Evolutionary conservation across 2,888 invertebrate genomes (phyloP), one percentile per base, ranked within the genome.

Genomic region (Lypha dubia): DNA sequence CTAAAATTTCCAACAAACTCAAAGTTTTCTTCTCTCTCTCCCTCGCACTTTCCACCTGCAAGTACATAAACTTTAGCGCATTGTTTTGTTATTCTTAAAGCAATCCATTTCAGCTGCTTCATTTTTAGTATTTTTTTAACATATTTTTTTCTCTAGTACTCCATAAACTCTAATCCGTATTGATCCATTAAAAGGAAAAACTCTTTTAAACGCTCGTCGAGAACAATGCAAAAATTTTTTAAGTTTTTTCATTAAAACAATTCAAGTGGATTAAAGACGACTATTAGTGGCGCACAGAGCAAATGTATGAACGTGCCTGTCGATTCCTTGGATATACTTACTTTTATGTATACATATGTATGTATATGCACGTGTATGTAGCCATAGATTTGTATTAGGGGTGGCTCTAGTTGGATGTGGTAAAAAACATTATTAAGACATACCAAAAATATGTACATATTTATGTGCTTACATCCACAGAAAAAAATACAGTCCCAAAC

Each of bases 161-260:
- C 62, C 41, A 83, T 70, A 79, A 79, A 83, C 63, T 75, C 63
- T 83, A 83, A 83, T 83, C 83, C 65, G 41, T 65, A 79, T 83
- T 79, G 83, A 83, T 74, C 74, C 60, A 79, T 79, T 79, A 75
- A 75, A 75, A 56, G 56, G 53, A 79, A 62, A 74, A 79, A 74
- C 74, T 70, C 79, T 63, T 77, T 80, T 74, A 56, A 83, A 79
- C 79, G 73, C 77, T 79, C 73, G 49, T 68, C 68, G 44, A 51
- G 58, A 79, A 79, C 74, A 79, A 70, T 79, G 65, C 53, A 63
- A 84, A 71, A 75, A 79, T 79, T 70, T 75, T 58, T 44, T 70
- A 79, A 74, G 70, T 84, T 79, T 84, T 76, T 84, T 84, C 79
- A 84, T 84, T 84, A 84, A 79, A 84, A 79, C 79, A 84, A 67